A percentile compares a stretch with the other conserved stretches of the same genome.
phyloP scores from a whole-genome alignment of 2,888 invertebrate genomes.

The Eristalis arbustorum region DNA sequence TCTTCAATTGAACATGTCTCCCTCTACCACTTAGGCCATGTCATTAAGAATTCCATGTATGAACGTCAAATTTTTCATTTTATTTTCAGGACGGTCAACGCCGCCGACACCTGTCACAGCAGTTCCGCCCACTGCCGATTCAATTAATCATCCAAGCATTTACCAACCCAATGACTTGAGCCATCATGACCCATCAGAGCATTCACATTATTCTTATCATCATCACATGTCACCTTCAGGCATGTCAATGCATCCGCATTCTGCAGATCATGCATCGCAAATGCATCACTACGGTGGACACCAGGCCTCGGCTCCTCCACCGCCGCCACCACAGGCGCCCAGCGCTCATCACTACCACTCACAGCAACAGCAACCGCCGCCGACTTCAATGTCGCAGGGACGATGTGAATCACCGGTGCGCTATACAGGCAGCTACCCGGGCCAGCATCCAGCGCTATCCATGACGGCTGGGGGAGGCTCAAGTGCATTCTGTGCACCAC shows the following conservation, averaged over 20 bases:
- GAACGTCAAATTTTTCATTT: background rate
- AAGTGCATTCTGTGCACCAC: slow-evolving; percentile 80
- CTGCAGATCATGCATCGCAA: slow-evolving; percentile 74
- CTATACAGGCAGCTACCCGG: slow-evolving; percentile 53
- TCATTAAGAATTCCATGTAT: background rate
- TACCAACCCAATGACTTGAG: slow-evolving; percentile 63
- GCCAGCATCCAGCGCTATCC: slow-evolving; percentile 74
- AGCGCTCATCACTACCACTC: slow-evolving; percentile 73
- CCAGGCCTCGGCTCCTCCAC: slow-evolving; percentile 47
- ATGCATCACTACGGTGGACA: slow-evolving; percentile 71
- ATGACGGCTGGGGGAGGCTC: slow-evolving; percentile 76
- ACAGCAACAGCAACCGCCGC: slow-evolving; percentile 73
- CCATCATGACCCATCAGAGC: slow-evolving; percentile 63
- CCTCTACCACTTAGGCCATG: too few relatives aligned
- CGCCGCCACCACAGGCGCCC: slow-evolving; percentile 46
- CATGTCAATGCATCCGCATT: slow-evolving; percentile 72
- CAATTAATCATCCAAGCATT: slow-evolving; percentile 74
- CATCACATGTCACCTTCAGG: slow-evolving; percentile 77
- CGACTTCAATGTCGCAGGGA: slow-evolving; percentile 71
- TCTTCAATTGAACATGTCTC: too few relatives aligned
- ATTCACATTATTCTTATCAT: slow-evolving; percentile 72
- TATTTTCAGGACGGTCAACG: slow-evolving; percentile 74
- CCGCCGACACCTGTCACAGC: slow-evolving; percentile 76
- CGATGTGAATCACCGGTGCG: slow-evolving; percentile 58
- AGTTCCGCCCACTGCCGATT: slow-evolving; percentile 76